Evolutionary conservation across 2,888 invertebrate genomes (phyloP).

Genomic region (Dicyrtoma fusca): DNA sequence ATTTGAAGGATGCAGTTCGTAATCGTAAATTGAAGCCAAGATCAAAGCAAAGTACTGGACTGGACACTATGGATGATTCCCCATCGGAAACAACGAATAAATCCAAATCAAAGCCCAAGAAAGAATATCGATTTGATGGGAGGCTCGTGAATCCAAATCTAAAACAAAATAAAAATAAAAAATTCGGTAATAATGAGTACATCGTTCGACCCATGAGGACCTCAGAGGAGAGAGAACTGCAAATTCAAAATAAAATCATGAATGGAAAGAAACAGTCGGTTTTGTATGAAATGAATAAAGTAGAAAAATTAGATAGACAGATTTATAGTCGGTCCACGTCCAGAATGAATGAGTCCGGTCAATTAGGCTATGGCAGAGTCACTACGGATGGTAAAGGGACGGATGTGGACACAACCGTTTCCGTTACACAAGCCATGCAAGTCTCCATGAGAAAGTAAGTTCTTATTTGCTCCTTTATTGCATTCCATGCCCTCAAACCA

Average conservation of each 20-base stretch:
- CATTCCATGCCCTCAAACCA: not conserved
- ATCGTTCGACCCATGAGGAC: constrained; percentile 16
- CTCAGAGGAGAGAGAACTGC: constrained; percentile 52
- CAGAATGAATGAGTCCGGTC: constrained; percentile 66
- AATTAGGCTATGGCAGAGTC: constrained; percentile 63
- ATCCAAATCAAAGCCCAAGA: not conserved
- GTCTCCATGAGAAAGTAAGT: constrained; percentile 78
- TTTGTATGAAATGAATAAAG: constrained; percentile 34
- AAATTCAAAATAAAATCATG: constrained; percentile 44
- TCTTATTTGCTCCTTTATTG: not conserved
- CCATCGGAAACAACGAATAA: not conserved
- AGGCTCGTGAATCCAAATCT: not conserved
- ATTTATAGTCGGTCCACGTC: constrained; percentile 34
- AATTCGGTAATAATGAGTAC: not conserved
- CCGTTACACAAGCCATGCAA: constrained; percentile 84
- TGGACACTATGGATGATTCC: not conserved
- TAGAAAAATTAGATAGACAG: constrained; percentile 36
- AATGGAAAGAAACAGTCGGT: constrained; percentile 37
- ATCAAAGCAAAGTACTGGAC: not conserved
- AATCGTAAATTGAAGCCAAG: constrained; percentile 33
- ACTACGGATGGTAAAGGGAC: constrained; percentile 24
- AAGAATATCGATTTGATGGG: not conserved
- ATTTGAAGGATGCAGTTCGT: constrained; percentile 49
- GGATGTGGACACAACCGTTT: constrained; percentile 65
- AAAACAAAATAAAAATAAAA: not conserved